phyloP scores from a whole-genome alignment of 2,113 vertebrate genomes.

The Bufo gargarizans region DNA sequence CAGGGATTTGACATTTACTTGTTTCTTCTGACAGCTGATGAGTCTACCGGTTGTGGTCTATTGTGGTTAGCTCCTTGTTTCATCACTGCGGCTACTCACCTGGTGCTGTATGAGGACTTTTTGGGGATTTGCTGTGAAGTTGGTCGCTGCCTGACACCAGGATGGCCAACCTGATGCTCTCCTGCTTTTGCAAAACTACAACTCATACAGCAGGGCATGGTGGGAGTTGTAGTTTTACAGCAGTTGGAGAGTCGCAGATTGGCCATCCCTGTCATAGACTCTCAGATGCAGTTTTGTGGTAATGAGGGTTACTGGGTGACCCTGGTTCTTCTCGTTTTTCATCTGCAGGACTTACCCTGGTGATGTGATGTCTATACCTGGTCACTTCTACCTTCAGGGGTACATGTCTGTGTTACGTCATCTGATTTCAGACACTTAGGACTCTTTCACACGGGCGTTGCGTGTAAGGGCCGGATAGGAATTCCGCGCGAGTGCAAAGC shows the following conservation, averaged over 20 bases:
- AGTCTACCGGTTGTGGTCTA: not conserved
- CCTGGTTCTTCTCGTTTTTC: not conserved
- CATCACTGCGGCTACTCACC: not conserved
- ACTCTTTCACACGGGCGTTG: too few species aligned
- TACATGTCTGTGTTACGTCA: not conserved
- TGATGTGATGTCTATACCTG: not conserved
- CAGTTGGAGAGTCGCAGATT: too few species aligned
- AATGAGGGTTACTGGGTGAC: constrained; percentile 44
- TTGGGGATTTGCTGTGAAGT: not conserved
- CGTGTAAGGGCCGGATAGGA: too few species aligned
- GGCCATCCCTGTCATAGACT: not conserved
- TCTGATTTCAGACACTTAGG: too few species aligned
- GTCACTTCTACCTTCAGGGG: not conserved
- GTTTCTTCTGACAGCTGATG: not conserved
- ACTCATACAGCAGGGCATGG: too few species aligned
- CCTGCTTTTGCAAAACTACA: too few species aligned
- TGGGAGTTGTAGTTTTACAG: too few species aligned
- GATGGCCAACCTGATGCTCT: too few species aligned
- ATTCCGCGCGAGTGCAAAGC: too few species aligned
- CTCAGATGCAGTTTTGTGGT: not conserved
- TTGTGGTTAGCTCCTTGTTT: too few species aligned
- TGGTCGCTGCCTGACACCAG: not conserved
- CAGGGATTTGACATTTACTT: not conserved
- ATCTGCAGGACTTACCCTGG: not conserved
- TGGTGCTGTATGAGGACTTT: not conserved